Evolutionary conservation across 92 coral and sea anemone species (phyloP).

Genomic region (Parazoanthus swiftii): DNA sequence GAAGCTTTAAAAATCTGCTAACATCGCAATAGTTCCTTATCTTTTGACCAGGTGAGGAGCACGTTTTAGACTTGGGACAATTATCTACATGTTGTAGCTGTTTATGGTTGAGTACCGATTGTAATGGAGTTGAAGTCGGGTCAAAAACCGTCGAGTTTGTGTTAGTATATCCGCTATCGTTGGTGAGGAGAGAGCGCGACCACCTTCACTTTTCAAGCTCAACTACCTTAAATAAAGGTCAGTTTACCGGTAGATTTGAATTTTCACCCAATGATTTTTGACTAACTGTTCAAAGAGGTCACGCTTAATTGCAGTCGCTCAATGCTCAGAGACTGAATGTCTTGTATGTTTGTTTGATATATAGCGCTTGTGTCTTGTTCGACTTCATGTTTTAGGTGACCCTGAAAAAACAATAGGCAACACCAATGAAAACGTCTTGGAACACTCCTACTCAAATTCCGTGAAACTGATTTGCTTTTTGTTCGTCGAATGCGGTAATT

Average conservation of each 20-base stretch:
- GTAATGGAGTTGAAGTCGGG: constrained; percentile 22
- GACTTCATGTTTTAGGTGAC: not conserved
- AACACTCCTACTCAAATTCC: not conserved
- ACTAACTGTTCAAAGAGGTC: not conserved
- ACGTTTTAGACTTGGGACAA: not conserved
- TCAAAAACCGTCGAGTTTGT: not conserved
- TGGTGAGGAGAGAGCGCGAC: not conserved
- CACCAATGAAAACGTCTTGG: too few relatives aligned
- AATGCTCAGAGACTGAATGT: not conserved
- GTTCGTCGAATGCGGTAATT: not conserved
- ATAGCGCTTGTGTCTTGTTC: not conserved
- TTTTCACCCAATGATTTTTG: not conserved
- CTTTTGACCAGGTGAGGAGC: not conserved
- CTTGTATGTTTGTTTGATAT: not conserved
- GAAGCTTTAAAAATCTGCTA: not conserved
- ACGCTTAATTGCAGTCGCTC: constrained; percentile 2
- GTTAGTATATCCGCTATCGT: not conserved
- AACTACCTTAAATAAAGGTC: not conserved
- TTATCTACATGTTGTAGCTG: not conserved
- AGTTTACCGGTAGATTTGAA: constrained; percentile 11
- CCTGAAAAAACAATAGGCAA: too few relatives aligned
- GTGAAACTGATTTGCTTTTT: not conserved
- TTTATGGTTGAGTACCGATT: constrained; percentile 22
- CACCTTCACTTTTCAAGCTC: not conserved
- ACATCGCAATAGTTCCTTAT: not conserved